phyloP scores from a whole-genome alignment of 2,797 vertebrate species.

The Furcifer pardalis region DNA sequence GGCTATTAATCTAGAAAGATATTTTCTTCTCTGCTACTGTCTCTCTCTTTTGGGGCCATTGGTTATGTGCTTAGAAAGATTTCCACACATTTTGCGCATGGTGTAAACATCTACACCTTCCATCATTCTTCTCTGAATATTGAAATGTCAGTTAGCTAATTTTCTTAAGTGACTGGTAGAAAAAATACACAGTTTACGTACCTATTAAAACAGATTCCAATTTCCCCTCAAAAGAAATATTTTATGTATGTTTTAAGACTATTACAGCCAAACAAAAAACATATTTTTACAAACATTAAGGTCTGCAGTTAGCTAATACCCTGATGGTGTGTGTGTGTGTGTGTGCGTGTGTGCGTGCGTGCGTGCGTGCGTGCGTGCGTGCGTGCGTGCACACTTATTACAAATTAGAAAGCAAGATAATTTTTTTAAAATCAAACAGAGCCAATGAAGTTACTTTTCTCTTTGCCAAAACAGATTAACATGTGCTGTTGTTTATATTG shows the following conservation, averaged over 20 bases:
- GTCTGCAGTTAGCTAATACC: neutral
- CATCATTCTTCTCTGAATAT: neutral
- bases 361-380: neutral
- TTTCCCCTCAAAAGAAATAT: too few species aligned
- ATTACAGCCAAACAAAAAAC: too few species aligned
- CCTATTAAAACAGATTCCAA: neutral
- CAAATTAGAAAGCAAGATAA: neutral
- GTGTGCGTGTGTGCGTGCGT: neutral
- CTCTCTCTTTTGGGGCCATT: too few species aligned
- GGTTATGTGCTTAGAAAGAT: too few species aligned
- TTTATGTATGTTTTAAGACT: too few species aligned
- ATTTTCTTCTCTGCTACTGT: too few species aligned
- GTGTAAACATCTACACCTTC: neutral
- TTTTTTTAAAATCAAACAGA: conserved; percentile 22
- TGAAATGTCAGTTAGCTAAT: neutral
- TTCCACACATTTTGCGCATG: too few species aligned
- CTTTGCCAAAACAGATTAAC: neutral
- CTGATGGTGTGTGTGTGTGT: neutral
- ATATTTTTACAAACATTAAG: neutral
- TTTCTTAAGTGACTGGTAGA: neutral
- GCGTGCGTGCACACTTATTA: too few species aligned
- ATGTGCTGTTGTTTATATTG: conserved; percentile 7
- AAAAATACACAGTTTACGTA: conserved; percentile 21
- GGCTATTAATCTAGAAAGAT: too few species aligned
- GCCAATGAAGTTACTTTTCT: conserved; percentile 26